Evolutionary conservation across 2,113 vertebrate species (phyloP).

Genomic region (Calypte anna): DNA sequence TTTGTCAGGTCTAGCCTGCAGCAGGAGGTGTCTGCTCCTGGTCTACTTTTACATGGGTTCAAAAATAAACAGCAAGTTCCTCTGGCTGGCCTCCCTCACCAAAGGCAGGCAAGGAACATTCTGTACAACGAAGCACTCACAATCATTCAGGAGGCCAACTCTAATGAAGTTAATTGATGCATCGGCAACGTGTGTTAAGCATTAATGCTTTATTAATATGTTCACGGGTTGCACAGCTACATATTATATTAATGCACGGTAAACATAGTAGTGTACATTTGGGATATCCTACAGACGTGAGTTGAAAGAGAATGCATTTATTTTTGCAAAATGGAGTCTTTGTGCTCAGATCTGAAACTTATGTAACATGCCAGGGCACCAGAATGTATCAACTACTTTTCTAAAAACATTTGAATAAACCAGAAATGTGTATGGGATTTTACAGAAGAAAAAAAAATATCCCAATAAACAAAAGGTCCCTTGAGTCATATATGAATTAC

Average conservation of each 20-base stretch:
- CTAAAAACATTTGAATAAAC: constrained; percentile 35
- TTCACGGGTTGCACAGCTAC: neutral
- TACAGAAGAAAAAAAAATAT: neutral
- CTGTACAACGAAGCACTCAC: constrained; percentile 61
- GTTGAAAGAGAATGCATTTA: constrained; percentile 44
- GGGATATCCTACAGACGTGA: neutral
- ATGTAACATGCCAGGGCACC: constrained; percentile 5
- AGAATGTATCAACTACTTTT: constrained; percentile 34
- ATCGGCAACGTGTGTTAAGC: neutral
- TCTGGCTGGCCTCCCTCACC: constrained; percentile 56
- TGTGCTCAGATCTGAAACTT: constrained; percentile 30
- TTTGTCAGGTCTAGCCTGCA: constrained; percentile 70
- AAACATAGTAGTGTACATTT: neutral
- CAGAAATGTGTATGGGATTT: constrained; percentile 29
- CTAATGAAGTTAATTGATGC: constrained; percentile 35
- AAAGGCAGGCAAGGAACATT: constrained; percentile 67
- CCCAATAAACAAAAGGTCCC: neutral
- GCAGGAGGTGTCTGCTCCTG: constrained; percentile 66
- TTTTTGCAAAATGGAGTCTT: constrained; percentile 55
- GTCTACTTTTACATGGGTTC: constrained; percentile 68
- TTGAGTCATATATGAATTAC: constrained; percentile 8
- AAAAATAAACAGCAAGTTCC: constrained; percentile 73
- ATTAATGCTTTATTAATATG: neutral
- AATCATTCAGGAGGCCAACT: neutral
- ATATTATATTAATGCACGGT: neutral